A percentile compares a stretch with the other conserved stretches of the same genome.
phyloP scores from a whole-genome alignment of 2,113 vertebrate species.

The Casuarius casuarius region DNA sequence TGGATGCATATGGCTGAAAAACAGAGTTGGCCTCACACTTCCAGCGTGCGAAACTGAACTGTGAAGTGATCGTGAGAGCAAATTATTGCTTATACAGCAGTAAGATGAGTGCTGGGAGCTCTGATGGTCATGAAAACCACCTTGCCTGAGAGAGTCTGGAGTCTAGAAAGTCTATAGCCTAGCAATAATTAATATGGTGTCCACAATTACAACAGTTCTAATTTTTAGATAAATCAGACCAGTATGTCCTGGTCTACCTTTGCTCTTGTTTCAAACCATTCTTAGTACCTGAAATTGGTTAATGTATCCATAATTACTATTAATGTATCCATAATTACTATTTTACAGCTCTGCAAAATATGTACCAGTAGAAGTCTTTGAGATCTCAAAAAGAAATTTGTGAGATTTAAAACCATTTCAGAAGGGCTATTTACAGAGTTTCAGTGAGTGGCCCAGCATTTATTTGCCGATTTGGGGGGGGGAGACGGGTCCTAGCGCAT shows the following conservation, averaged over 20 bases:
- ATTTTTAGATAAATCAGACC: background rate
- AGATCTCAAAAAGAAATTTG: background rate
- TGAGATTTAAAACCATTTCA: background rate
- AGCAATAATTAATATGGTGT: background rate
- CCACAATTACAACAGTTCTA: background rate
- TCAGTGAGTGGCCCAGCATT: background rate
- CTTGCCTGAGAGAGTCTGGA: background rate
- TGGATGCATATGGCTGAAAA: background rate
- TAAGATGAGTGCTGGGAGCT: background rate
- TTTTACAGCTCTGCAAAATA: background rate
- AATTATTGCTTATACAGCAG: background rate
- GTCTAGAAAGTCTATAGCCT: background rate
- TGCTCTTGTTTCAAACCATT: background rate
- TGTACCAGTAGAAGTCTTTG: background rate
- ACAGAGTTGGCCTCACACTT: accelerated
- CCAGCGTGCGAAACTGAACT: background rate
- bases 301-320: background rate
- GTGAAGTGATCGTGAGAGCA: background rate
- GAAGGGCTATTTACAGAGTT: background rate
- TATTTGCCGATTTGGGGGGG: no score
- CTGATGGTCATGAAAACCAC: background rate
- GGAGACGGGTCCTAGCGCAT: accelerated
- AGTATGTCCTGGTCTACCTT: background rate
- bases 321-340: background rate
- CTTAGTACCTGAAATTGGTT: background rate